Evolutionary conservation across 2,113 vertebrate species (phyloP).

Genomic region (Calypte anna): DNA sequence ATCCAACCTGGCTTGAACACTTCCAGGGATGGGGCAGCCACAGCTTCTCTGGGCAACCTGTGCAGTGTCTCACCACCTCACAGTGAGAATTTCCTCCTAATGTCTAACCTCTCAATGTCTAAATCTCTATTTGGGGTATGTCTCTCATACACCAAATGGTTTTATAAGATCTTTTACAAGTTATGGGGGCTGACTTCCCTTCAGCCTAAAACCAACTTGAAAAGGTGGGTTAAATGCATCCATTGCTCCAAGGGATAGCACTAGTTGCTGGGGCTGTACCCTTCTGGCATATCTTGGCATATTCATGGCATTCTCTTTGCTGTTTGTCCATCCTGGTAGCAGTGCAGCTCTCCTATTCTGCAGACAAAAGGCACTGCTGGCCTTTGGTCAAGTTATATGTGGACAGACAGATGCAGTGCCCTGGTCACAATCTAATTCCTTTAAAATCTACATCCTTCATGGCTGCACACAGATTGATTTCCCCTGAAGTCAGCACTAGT

Average conservation of each 20-base stretch:
- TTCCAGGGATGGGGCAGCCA: no score
- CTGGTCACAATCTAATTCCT: neutral
- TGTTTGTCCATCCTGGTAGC: neutral
- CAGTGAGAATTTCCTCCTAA: no score
- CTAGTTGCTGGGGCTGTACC: neutral
- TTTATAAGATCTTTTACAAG: neutral
- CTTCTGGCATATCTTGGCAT: neutral
- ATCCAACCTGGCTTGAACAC: no score
- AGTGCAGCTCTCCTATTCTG: neutral
- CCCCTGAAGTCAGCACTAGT: neutral
- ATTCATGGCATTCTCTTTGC: neutral
- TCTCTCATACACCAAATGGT: neutral
- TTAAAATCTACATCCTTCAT: neutral
- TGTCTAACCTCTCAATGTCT: no score
- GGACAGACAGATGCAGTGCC: neutral
- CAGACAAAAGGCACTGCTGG: neutral
- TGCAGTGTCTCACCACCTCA: no score
- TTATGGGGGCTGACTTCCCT: neutral
- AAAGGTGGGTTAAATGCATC: neutral
- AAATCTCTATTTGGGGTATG: neutral
- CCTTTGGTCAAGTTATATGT: fast-evolving
- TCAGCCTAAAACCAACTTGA: neutral
- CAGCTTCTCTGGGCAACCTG: no score
- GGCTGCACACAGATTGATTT: neutral
- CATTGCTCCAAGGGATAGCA: neutral